Conservation (phyloP, 2,888 invertebrate species). For the Cheilosia vulpina region DNA sequence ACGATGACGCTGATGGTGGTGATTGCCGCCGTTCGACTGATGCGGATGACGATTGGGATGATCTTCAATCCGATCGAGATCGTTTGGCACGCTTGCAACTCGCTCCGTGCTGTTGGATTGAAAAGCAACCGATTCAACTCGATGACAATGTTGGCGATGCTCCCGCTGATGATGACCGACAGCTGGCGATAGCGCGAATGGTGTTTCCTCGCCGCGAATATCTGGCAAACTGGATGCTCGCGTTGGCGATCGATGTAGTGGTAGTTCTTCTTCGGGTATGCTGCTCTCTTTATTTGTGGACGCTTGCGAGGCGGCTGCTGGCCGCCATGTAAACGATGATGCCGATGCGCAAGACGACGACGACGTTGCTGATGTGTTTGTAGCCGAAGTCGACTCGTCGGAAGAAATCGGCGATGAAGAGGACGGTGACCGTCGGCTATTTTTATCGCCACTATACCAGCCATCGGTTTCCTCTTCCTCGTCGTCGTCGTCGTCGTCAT, state of each 20-base stretch:
- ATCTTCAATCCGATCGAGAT: conserved; percentile 79
- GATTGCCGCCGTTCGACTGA: conserved; percentile 37
- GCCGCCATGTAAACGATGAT: conserved; percentile 81
- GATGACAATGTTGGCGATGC: conserved; percentile 37
- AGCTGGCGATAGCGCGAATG: conserved; percentile 76
- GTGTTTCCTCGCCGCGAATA: conserved; percentile 80
- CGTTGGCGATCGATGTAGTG: conserved; percentile 73
- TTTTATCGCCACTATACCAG: conserved; percentile 76
- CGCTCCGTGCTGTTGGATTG: conserved; percentile 58
- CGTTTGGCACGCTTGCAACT: conserved; percentile 79
- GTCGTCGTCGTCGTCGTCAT: conserved; percentile 37
- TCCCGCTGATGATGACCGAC: conserved; percentile 76
- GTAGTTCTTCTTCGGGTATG: conserved; percentile 49
- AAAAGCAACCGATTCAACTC: conserved; percentile 18
- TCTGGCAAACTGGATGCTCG: conserved; percentile 81
- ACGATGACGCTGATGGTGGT: conserved; percentile 53
- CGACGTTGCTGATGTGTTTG: conserved; percentile 73
- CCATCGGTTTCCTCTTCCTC: conserved; percentile 54
- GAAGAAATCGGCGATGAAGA: conserved; percentile 79
- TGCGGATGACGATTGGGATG: conserved; percentile 61
- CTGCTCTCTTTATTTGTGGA: conserved; percentile 60
- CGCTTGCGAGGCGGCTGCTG: conserved; percentile 60
- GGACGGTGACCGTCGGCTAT: conserved; percentile 77
- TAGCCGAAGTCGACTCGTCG: conserved; percentile 77
- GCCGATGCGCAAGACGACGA: conserved; percentile 78